Evolutionary conservation across 2,888 invertebrate species (phyloP), one percentile per base, ranked within the genome.

Genomic region (Eucriotettix oculatus): DNA sequence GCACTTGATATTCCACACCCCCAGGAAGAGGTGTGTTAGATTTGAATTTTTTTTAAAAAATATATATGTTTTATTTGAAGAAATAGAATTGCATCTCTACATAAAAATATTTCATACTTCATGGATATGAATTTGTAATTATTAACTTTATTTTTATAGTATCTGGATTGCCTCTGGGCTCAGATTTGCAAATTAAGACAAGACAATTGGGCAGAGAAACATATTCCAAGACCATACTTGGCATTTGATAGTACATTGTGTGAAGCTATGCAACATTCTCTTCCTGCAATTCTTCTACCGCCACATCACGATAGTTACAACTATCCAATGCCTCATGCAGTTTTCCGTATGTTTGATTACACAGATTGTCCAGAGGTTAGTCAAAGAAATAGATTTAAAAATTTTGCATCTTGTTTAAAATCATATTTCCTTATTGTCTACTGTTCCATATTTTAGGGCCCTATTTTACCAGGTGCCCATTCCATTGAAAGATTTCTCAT

Each of bases 281-380:
- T 99, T 64, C 96, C 95, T 5, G 80, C 85, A 61, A 89, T 98
- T 71, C 78, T 89, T 69, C 91, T 96, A 12, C 96, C 97, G 9
- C 89, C 93, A 0, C 97, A 98, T 76, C 88, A 93, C 70, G 91
- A 94, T 65, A 83, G 85, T 1, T 89, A 87, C 70, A 78, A 81
- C 40, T 99, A 99, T 75, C 98, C 98, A 0, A 86, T 95, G 81
- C 99, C 99, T 0, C 84, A 87, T 71, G 93, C 94, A 1, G 87
- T 97, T 48, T 98, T 95, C 74, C 82, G 92, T 53, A 89, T 99
- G 85, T 99, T 99, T 76, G 98, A 98, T 74, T 96, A 98, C 72
- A 96, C 97, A 0, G 99, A 99, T 75, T 96, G 97, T 67, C 96
- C 97, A 0, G 96, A 96, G 72, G 91, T 72, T 63, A 66, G 62